Evolutionary conservation across 2,888 invertebrate species (phyloP), one percentile per base, ranked within the genome.

Genomic region (Vandiemenella viatica): DNA sequence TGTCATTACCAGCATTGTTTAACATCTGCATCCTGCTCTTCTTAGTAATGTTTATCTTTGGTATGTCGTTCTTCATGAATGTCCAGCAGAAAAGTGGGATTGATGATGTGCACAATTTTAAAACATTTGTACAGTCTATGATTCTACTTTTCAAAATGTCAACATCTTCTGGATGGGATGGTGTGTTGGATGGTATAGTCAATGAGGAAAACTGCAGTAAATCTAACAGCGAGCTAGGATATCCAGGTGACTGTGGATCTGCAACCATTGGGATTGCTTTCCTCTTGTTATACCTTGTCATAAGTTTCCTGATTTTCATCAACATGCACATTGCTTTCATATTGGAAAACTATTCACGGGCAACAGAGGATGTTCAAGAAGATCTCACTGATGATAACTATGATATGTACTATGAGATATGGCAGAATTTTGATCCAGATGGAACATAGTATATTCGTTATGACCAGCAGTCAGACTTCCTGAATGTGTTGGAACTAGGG

Each of bases 281-380:
- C 72, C 76, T 97, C 62, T 82, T 95, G 59, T 86, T 91, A 65
- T 97, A 97, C 70, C 79, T 97, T 67, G 91, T 97, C 65, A 93
- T 97, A 70, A 93, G 91, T 67, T 97, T 96, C 73, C 80, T 97
- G 63, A 95, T 97, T 69, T 91, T 96, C 63, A 95, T 96, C 72
- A 97, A 97, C 81, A 96, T 97, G 96, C 96, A 96, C 79, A 97
- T 97, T 72, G 96, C 96, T 65, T 96, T 97, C 69, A 97, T 97
- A 69, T 81, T 97, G 72, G 96, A 96, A 73, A 97, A 97, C 71
- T 97, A 96, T 73, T 93, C 92, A 58, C 92, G 91, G 61, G 58
- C n/a, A 32, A 95, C 95, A 54, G 96, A 96, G 70, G 96, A 96
- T 69, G 96, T 96, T 55, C 90, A 91, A 66, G 90, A 91, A 68